Conservation (phyloP, 2,888 invertebrate genomes). For the Amorpha juglandis region DNA sequence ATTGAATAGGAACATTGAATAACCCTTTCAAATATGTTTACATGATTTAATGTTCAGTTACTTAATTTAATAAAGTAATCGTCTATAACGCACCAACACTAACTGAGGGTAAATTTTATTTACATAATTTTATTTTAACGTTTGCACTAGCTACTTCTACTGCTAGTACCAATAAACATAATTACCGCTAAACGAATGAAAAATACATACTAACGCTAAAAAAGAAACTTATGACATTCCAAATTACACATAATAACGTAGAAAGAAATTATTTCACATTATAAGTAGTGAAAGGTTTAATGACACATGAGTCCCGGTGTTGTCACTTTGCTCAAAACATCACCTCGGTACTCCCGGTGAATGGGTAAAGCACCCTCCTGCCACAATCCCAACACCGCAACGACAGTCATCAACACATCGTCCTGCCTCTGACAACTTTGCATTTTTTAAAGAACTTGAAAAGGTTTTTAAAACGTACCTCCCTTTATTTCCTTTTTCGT, state of each 20-base stretch:
- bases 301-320: conserved; percentile 46
- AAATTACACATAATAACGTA: conserved; percentile 41
- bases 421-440: conserved; percentile 47
- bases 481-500: conserved; percentile 45
- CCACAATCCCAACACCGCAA: conserved; percentile 48
- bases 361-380: conserved; percentile 56
- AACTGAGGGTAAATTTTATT: too few relatives aligned
- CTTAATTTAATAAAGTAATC: too few relatives aligned
- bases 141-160: too few relatives aligned
- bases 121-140: too few relatives aligned
- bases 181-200: neutral
- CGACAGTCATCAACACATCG: conserved; percentile 59
- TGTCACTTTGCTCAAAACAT: conserved; percentile 49
- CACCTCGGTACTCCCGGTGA: conserved; percentile 50
- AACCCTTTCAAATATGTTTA: too few relatives aligned
- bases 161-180: neutral
- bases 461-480: conserved; percentile 50
- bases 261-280: conserved; percentile 58
- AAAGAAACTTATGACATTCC: conserved; percentile 35
- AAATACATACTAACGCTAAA: conserved; percentile 1
- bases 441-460: conserved; percentile 54
- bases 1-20: too few relatives aligned
- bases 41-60: too few relatives aligned
- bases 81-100: too few relatives aligned
- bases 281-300: conserved; percentile 54